These are phyloP conservation scores for Zosterops hypoxanthus DNA, from an alignment of 2,113 vertebrate genomes.

Conservation along the genomic window DNA sequence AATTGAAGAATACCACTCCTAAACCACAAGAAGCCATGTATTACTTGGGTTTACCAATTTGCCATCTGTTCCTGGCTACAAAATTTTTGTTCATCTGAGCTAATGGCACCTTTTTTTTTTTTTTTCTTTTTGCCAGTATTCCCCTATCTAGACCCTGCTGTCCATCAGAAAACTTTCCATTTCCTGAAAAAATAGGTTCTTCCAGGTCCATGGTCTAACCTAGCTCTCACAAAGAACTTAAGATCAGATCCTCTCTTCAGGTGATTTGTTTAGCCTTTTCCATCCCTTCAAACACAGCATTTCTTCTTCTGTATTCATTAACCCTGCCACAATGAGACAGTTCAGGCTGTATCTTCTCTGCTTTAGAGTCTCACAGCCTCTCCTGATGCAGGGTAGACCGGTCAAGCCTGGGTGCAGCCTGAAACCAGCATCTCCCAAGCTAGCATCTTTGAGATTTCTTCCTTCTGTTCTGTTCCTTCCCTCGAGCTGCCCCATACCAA, in stretches of 20 bases:
- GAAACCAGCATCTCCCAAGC: not conserved
- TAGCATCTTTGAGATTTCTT: not conserved
- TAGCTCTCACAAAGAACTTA: not conserved
- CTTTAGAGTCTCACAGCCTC: not conserved
- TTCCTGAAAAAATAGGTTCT: not conserved
- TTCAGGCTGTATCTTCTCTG: not conserved
- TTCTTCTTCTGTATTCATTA: not conserved
- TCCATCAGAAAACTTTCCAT: not conserved
- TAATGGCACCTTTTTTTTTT: not conserved
- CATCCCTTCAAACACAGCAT: not conserved
- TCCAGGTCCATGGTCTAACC: not conserved
- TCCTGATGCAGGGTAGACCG: not conserved
- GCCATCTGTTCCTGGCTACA: not conserved
- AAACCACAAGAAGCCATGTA: not conserved
- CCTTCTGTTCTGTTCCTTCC: not conserved
- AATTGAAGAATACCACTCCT: not conserved
- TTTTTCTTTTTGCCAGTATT: not conserved
- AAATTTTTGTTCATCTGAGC: not conserved
- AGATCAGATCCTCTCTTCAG: not conserved
- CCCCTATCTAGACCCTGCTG: not conserved
- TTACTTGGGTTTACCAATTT: not conserved
- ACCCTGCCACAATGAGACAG: not conserved
- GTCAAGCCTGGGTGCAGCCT: not conserved
- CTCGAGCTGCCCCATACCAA: not conserved
- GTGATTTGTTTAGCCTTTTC: not conserved